Base-by-base conservation (phyloP, 2,888 invertebrate genomes). In the Hoplodrina blanda region DNA sequence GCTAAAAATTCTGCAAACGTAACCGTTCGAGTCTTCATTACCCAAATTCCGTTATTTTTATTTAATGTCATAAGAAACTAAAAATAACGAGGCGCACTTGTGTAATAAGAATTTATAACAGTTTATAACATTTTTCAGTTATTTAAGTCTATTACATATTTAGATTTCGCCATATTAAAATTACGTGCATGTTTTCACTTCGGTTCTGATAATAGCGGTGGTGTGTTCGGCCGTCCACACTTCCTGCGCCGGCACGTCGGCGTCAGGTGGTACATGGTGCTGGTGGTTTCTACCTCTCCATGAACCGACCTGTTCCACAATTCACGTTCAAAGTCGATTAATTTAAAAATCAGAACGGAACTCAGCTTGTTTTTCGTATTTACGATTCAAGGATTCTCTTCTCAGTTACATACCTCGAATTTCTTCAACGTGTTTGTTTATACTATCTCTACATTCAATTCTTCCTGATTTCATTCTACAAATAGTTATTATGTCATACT, bases 261-360 rank as follows among this genome's bases (percentile, higher is more conserved):
- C 88, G 92, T 91, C 93, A 92, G 93, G 91, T 93, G 90, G 86
- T 92, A 90, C 91, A 91, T 93, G 90, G 86, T 92, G 90, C 91
- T 94, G n/a, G n/a, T n/a, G n/a, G 94, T 94, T 94, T 93, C 90
- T 91, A 92, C 91, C 87, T 92, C 91, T 91, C 92, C 93, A 88
- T 94, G 91, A 93, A 94, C 93, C 89, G 86, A 78, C 85, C 79
- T 74, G 85, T 78, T 85, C 76, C 85, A 88, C 87, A 89, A 91
- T 94, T 92, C 94, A 93, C 89, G 94, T 93, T 95, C 93, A 93
- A 93, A 93, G 93, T 88, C 92, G 89, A 90, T 90, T 92, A 92
- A 92, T 92, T 93, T 90, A 87, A 91, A 92, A 85, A 85, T 84
- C 65, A 75, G 80, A 85, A 87, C 80, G 68, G 76, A 82, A 82